Percentiles rank a stretch among this genome's conserved stretches.
Evolutionary conservation across 2,797 vertebrate genomes (phyloP).

Genomic region (Poecilia velifera): DNA sequence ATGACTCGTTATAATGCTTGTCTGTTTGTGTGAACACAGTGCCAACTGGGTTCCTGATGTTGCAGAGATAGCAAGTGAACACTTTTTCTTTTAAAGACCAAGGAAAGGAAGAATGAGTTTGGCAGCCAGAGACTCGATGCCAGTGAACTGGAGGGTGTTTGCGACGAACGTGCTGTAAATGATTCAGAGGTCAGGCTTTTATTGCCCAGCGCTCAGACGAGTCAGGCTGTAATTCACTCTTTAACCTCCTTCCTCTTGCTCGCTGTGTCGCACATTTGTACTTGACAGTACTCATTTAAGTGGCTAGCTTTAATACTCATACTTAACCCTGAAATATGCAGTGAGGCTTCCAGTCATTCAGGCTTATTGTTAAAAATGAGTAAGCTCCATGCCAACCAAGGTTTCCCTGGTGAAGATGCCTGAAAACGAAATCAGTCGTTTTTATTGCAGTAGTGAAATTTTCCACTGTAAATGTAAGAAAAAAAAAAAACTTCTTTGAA

Average conservation of each 20-base stretch:
- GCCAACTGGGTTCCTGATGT: constrained; percentile 53
- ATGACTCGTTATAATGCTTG: background rate
- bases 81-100: background rate
- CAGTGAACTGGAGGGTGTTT: background rate
- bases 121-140: constrained; percentile 2
- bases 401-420: background rate
- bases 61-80: constrained; percentile 4
- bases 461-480: background rate
- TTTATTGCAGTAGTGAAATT: background rate
- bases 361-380: background rate
- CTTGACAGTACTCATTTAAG: constrained; percentile 20
- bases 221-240: constrained; percentile 39
- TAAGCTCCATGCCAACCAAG: no score
- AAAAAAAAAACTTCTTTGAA: constrained; percentile 1
- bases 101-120: background rate
- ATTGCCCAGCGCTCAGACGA: constrained; percentile 30
- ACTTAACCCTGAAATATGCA: background rate
- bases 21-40: constrained; percentile 43
- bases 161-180: constrained; percentile 31
- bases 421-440: background rate
- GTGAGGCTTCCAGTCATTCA: constrained; percentile 11
- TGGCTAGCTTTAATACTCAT: background rate
- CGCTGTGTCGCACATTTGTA: constrained; percentile 15
- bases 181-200: constrained; percentile 34
- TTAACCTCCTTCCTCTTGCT: constrained; percentile 5